Conservation (phyloP, 2,113 vertebrate species). For the Tychaedon coryphoeus region DNA sequence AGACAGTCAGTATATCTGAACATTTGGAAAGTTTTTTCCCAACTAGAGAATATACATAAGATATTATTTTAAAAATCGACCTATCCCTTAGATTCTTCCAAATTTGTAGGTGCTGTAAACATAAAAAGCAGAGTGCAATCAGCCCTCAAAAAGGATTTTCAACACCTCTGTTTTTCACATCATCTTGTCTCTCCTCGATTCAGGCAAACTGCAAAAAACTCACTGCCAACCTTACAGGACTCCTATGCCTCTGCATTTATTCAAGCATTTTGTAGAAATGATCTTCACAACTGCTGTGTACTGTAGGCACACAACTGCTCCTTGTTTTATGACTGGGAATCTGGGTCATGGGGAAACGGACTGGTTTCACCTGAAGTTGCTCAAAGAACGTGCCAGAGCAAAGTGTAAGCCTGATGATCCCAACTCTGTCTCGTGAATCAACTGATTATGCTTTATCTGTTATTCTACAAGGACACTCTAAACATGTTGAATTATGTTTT, state of each 20-base stretch:
- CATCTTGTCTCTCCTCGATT: neutral
- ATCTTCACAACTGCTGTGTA: constrained; percentile 16
- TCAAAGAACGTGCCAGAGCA: neutral
- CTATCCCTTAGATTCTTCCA: neutral
- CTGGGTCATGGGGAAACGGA: neutral
- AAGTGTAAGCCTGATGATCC: neutral
- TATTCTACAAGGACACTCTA: neutral
- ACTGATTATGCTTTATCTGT: neutral
- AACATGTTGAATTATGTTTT: constrained; percentile 26
- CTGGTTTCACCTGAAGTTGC: neutral
- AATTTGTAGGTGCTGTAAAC: neutral
- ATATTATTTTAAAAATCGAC: neutral
- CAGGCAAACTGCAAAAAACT: constrained; percentile 19
- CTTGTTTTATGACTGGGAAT: constrained; percentile 33
- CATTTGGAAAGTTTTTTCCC: neutral
- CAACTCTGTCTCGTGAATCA: neutral
- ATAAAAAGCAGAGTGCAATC: neutral
- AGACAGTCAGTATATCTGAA: neutral
- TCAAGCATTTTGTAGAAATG: neutral
- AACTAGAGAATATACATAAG: neutral
- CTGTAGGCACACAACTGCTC: neutral
- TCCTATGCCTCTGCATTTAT: neutral
- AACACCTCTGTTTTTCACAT: constrained; percentile 12
- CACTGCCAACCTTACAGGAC: constrained; percentile 35
- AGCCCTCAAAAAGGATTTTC: constrained; percentile 16